These are phyloP conservation scores for Sus scrofa DNA, from an alignment of 2,113 vertebrate species.

Conservation along the genomic window T2T-Sscrofa CM000830.6:19270501-19271000, in stretches of 20 bases:
- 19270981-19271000: background rate
- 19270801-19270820: no score
- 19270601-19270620: conserved; percentile 32
- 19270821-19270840: no score
- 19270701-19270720: no score
- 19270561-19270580: conserved; percentile 39
- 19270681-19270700: no score
- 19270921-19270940: conserved; percentile 40
- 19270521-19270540: conserved; percentile 21
- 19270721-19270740: no score
- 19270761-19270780: no score
- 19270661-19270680: no score
- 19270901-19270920: conserved; percentile 38
- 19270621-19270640: background rate
- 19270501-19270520: conserved; percentile 36
- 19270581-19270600: conserved; percentile 20
- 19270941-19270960: background rate
- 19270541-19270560: background rate
- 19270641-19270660: no score
- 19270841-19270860: no score
- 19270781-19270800: no score
- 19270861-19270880: conserved; percentile 4
- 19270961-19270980: conserved; percentile 38
- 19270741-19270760: no score
- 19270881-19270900: conserved; percentile 11